Percentiles rank a stretch among this genome's conserved stretches.
phyloP scores from a whole-genome alignment of 2,888 invertebrate species.

The Atrina japonica region DNA sequence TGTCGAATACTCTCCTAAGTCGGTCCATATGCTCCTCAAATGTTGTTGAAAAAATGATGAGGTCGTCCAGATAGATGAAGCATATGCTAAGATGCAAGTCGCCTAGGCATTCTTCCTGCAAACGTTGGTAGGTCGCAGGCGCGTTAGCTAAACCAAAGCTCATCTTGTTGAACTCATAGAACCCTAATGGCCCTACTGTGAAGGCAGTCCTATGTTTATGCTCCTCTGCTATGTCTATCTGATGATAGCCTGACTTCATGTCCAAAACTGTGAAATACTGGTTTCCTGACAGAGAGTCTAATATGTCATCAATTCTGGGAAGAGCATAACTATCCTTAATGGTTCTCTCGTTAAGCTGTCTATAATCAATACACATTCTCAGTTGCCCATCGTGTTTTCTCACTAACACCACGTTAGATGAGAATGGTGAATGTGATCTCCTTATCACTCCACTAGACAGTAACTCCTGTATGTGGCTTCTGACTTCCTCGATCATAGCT shows the following conservation, averaged over 20 bases:
- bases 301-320: slow-evolving; percentile 9
- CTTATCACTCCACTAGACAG: slow-evolving; percentile 2
- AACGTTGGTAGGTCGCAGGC: background rate
- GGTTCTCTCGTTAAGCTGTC: background rate
- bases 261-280: slow-evolving; percentile 17
- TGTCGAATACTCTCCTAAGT: slow-evolving; percentile 30
- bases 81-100: too few relatives aligned
- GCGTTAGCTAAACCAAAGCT: slow-evolving; percentile 14
- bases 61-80: too few relatives aligned
- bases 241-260: slow-evolving; percentile 19
- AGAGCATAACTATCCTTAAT: slow-evolving; percentile 19
- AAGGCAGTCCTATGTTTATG: slow-evolving; percentile 23
- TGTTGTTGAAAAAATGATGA: too few relatives aligned
- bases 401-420: background rate
- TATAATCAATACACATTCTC: slow-evolving; percentile 17
- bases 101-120: slow-evolving; percentile 2
- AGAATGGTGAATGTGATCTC: slow-evolving; percentile 3
- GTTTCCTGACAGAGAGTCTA: slow-evolving; percentile 8
- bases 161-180: slow-evolving; percentile 19
- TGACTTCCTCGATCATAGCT: background rate
- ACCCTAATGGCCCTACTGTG: slow-evolving; percentile 22
- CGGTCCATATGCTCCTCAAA: slow-evolving; percentile 35
- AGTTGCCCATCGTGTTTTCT: background rate
- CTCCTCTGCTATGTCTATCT: slow-evolving; percentile 7
- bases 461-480: slow-evolving; percentile 8